Conservation (phyloP, 2,113 vertebrate genomes). For the Holacanthus passer region DNA sequence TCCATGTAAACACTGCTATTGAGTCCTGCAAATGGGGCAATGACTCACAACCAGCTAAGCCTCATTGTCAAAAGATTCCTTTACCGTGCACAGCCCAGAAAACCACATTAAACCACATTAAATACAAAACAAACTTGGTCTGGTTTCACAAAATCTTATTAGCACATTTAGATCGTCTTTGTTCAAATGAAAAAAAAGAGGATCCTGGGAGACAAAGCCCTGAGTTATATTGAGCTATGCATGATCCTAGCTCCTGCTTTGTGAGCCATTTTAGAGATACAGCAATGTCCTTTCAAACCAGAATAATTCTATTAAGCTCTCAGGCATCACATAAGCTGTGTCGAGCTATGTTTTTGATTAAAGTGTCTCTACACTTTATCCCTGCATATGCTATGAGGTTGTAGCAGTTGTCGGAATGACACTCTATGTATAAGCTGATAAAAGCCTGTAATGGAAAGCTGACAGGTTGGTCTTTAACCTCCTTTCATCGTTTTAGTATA, state of each 20-base stretch:
- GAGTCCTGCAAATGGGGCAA: constrained; percentile 38
- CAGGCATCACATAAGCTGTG: constrained; percentile 31
- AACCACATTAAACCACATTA: constrained; percentile 25
- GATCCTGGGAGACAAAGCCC: constrained; percentile 55
- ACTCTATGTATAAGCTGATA: constrained; percentile 2
- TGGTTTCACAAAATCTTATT: constrained; percentile 51
- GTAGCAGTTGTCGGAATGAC: not conserved
- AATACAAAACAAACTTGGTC: constrained; percentile 47
- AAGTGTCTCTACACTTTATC: constrained; percentile 20
- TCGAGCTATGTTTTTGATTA: constrained; percentile 16
- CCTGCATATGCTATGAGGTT: not conserved
- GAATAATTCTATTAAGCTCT: constrained; percentile 58
- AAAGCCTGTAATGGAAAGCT: constrained; percentile 9
- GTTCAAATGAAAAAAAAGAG: constrained; percentile 26
- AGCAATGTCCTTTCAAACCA: constrained; percentile 35
- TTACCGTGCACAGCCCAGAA: not conserved
- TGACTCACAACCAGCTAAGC: constrained; percentile 45
- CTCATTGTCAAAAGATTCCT: constrained; percentile 46
- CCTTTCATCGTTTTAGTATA: not conserved
- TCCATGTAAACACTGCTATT: constrained; percentile 37
- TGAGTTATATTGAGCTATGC: constrained; percentile 49
- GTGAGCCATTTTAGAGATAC: constrained; percentile 51
- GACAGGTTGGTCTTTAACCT: constrained; percentile 16
- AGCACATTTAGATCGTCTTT: constrained; percentile 45
- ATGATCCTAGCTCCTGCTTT: constrained; percentile 37